Evolutionary conservation across 2,797 vertebrate species (phyloP), one percentile per base, ranked within the genome.

Genomic region (Mastacembelus armatus): DNA sequence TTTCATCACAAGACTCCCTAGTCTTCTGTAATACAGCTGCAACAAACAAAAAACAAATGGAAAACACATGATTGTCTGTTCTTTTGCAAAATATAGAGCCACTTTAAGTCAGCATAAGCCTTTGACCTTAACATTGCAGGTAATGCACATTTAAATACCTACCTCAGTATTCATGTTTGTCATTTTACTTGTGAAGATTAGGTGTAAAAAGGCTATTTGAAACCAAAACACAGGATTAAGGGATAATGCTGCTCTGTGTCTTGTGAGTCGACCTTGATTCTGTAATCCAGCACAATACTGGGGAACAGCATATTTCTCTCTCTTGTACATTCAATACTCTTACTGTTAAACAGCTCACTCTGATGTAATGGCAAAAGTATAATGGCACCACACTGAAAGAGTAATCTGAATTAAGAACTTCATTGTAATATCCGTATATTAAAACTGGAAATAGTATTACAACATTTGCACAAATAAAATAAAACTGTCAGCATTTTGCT

Each of bases 221-320:
- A 92, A 92, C 89, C 92, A 92, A 92, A 93, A 93, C 90, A 94
- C 80, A 88, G 89, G 92, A 92, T 93, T 94, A 93, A 92, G 84
- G 91, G 92, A 94, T 94, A 93, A 93, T 92, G 86, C 90, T 87
- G 86, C 87, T 92, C 89, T 90, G 86, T 90, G 88, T 93, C 89
- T 92, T 91, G 89, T 92, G 89, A 89, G 90, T 89, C 88, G 85
- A 93, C 92, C 90, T 92, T 93, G 88, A 93, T 92, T 90, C 87
- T 79, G 89, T 92, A 92, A 93, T 93, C 90, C 91, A 92, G 89
- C 84, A 92, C 90, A 91, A 91, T 91, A 88, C 84, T 87, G 80
- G 83, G 89, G 86, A 91, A 91, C 88, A 86, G 90, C 85, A 83
- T 74, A 89, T 89, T 90, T 89, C 84, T 84, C 77, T 81, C 81